These are phyloP conservation scores for Baronia brevicornis DNA, from an alignment of 2,888 invertebrate species.

Conservation along the genomic window DNA sequence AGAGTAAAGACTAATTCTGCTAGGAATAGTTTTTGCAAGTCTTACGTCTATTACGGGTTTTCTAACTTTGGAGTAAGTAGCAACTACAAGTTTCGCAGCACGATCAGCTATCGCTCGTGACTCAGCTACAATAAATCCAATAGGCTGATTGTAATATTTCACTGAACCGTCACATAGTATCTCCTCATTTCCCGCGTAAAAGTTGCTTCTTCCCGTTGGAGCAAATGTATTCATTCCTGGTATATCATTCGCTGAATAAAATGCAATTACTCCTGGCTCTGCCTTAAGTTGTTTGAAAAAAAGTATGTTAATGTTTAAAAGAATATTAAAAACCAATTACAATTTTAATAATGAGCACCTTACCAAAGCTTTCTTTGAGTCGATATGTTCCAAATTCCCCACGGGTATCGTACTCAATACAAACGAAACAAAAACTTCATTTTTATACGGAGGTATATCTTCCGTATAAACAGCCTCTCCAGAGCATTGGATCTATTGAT, in stretches of 20 bases:
- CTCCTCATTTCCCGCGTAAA: constrained; percentile 40
- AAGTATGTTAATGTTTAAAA: too few species aligned
- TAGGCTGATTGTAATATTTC: constrained; percentile 78
- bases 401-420: constrained; percentile 73
- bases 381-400: constrained; percentile 66
- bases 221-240: constrained; percentile 78
- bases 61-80: constrained; percentile 58
- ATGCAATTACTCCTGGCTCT: constrained; percentile 78
- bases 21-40: constrained; percentile 29
- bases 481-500: constrained; percentile 67
- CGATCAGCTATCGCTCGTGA: constrained; percentile 60
- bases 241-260: constrained; percentile 79
- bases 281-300: too few species aligned
- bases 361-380: constrained; percentile 78
- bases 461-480: constrained; percentile 81
- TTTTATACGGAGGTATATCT: constrained; percentile 72
- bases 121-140: constrained; percentile 79
- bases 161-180: constrained; percentile 68
- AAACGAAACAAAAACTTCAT: constrained; percentile 80
- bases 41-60: constrained; percentile 36
- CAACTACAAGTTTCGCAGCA: constrained; percentile 70
- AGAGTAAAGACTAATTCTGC: constrained; percentile 23
- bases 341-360: constrained; percentile 18
- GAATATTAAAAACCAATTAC: not conserved
- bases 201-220: constrained; percentile 22